Conservation (phyloP, 2,113 vertebrate genomes). For the Suncus etruscus region DNA sequence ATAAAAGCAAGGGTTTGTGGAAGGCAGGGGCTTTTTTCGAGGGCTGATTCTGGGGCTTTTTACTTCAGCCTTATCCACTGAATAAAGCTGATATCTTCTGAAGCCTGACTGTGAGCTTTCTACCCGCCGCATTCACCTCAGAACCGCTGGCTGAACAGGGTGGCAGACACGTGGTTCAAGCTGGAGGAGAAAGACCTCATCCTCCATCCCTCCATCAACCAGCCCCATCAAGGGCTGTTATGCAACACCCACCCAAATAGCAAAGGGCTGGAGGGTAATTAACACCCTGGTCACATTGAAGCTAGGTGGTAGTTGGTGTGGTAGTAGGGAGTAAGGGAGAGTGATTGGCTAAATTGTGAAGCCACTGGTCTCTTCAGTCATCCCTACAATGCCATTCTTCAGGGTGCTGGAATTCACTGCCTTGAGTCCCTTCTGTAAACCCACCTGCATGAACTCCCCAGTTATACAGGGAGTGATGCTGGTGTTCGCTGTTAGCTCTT, state of each 20-base stretch:
- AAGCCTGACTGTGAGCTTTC: too few relatives aligned
- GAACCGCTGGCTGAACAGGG: too few relatives aligned
- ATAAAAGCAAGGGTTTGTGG: too few relatives aligned
- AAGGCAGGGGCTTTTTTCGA: too few relatives aligned
- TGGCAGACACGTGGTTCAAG: too few relatives aligned
- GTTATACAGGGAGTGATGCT: background rate
- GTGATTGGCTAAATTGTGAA: background rate
- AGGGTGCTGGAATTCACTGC: background rate
- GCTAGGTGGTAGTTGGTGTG: background rate
- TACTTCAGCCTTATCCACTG: too few relatives aligned
- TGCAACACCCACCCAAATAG: background rate
- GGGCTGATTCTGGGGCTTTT: too few relatives aligned
- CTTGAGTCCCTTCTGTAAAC: background rate
- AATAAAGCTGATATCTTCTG: too few relatives aligned
- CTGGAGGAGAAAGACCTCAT: too few relatives aligned
- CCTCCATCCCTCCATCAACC: too few relatives aligned
- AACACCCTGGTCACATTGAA: background rate
- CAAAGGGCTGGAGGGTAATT: background rate
- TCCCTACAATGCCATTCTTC: background rate
- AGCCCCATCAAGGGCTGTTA: too few relatives aligned
- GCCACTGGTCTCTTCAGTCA: background rate
- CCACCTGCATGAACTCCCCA: background rate
- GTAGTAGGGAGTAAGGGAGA: background rate
- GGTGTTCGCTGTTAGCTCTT: background rate
- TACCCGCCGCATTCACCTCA: too few relatives aligned